Conservation (phyloP, 1,140 invertebrate species). For the Holcopasites calliopsidis region DNA sequence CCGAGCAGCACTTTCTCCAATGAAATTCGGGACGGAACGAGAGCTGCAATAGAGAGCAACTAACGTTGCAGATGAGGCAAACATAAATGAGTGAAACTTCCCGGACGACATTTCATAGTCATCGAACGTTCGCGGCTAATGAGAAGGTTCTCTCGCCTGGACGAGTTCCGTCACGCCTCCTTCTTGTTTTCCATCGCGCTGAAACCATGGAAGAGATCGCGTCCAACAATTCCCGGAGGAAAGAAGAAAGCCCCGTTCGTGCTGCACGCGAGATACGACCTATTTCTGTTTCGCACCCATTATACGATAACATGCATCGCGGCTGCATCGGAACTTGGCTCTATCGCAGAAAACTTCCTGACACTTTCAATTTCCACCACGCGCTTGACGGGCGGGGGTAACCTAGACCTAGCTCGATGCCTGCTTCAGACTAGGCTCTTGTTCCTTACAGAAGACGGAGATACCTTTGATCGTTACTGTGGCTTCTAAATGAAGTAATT, state of each 20-base stretch:
- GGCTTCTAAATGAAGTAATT: neutral
- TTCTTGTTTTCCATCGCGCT: conserved; percentile 29
- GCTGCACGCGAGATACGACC: conserved; percentile 65
- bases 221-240: conserved; percentile 13
- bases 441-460: neutral
- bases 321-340: conserved; percentile 1
- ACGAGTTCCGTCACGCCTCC: conserved; percentile 45
- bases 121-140: conserved; percentile 15
- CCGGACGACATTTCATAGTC: neutral
- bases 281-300: no score
- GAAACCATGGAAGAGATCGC: neutral
- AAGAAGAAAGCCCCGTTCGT: conserved; percentile 49
- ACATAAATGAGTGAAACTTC: no score
- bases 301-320: conserved; percentile 25
- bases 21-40: neutral
- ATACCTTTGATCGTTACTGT: no score
- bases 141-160: conserved; percentile 12
- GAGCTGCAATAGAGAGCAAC: no score
- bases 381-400: neutral
- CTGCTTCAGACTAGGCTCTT: neutral
- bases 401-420: neutral
- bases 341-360: conserved; percentile 30
- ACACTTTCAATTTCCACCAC: conserved; percentile 39
- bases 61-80: no score
- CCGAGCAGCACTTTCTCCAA: neutral